A percentile compares a stretch with the other conserved stretches of the same genome.
These are phyloP conservation scores for Gonioctena quinquepunctata DNA, from an alignment of 1,140 invertebrate species.

Conservation along the genomic window DNA sequence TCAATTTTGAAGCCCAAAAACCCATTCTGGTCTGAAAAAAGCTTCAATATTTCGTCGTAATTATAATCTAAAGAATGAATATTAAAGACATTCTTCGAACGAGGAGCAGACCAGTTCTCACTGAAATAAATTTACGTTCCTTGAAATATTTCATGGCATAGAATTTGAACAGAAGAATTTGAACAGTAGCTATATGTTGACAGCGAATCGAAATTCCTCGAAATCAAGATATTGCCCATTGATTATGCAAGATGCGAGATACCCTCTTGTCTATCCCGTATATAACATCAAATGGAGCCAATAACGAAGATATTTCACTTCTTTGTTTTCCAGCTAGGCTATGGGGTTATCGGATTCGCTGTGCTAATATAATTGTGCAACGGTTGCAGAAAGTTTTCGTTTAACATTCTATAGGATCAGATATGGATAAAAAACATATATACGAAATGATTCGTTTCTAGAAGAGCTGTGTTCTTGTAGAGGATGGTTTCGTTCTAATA, in stretches of 20 bases:
- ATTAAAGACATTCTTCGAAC: background rate
- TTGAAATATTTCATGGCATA: background rate
- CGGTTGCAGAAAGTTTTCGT: too few relatives aligned
- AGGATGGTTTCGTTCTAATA: too few relatives aligned
- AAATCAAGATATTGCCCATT: conserved; percentile 17
- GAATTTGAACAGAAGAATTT: conserved; percentile 1
- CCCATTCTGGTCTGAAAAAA: too few relatives aligned
- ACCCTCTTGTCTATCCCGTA: conserved; percentile 2
- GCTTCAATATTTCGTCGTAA: too few relatives aligned
- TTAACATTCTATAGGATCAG: too few relatives aligned
- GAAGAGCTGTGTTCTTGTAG: too few relatives aligned
- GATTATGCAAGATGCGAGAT: conserved; percentile 17
- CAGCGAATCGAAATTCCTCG: conserved; percentile 9
- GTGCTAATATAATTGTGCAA: too few relatives aligned
- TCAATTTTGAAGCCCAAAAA: too few relatives aligned
- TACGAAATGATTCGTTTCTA: too few relatives aligned
- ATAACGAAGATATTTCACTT: conserved; percentile 4
- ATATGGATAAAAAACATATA: too few relatives aligned
- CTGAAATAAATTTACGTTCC: background rate
- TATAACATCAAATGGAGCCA: background rate
- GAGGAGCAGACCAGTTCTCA: background rate
- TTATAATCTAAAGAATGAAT: background rate
- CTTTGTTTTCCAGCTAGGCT: background rate
- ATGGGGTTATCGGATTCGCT: background rate
- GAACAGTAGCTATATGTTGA: conserved; percentile 1